A percentile compares a stretch with the other conserved stretches of the same genome.
Evolutionary conservation across 2,113 vertebrate genomes (phyloP).

Genomic region (Gallinago undulata): DNA sequence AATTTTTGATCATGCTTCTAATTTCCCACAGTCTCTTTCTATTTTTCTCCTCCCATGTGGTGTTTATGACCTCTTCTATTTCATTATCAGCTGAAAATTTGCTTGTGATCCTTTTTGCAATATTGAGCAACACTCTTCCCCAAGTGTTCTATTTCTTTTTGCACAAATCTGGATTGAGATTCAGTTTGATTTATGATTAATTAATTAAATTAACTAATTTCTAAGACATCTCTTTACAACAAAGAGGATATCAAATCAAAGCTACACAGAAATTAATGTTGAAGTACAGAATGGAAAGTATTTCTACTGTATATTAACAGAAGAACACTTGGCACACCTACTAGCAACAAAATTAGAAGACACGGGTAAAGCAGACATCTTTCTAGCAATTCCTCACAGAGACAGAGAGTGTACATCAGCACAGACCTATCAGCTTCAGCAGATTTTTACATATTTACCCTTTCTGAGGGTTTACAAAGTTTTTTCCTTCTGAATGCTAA

Average conservation of each 20-base stretch:
- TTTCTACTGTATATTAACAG: neutral
- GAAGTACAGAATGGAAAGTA: neutral
- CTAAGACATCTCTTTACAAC: neutral
- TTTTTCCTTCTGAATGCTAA: neutral
- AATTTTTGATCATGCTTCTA: neutral
- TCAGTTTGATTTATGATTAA: neutral
- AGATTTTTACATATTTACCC: neutral
- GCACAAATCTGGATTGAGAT: neutral
- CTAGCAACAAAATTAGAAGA: conserved; percentile 15
- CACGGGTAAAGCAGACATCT: conserved; percentile 20
- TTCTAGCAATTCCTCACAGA: neutral
- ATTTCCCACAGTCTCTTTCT: neutral
- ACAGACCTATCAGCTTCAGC: neutral
- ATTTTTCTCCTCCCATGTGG: neutral
- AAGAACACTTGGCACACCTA: neutral
- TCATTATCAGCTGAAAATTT: neutral
- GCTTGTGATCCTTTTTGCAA: neutral
- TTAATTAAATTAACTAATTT: neutral
- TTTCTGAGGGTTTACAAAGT: neutral
- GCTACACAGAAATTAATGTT: neutral
- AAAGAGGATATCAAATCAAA: neutral
- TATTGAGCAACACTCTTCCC: neutral
- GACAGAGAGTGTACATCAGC: neutral
- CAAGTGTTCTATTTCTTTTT: neutral
- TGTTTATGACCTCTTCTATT: neutral